Conservation (phyloP, 2,797 vertebrate species). For the Dipus sagitta region DNA sequence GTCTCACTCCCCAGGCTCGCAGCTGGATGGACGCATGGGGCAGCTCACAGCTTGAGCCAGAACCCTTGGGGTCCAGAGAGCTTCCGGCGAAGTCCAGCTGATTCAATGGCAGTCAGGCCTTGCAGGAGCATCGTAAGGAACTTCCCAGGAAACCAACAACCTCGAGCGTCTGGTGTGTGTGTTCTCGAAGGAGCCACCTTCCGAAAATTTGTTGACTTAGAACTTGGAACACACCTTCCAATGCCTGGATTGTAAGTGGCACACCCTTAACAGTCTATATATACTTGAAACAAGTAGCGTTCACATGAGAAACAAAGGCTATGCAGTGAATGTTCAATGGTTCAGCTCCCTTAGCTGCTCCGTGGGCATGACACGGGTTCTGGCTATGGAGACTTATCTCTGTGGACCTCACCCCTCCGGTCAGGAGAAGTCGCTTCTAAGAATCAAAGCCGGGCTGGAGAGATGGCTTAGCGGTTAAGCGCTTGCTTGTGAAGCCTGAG, state of each 20-base stretch:
- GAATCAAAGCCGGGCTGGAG: not conserved
- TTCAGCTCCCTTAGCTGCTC: not conserved
- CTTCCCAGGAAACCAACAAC: not conserved
- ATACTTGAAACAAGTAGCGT: not conserved
- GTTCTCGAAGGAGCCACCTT: not conserved
- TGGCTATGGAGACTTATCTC: not conserved
- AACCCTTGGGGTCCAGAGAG: not conserved
- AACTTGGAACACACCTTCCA: not conserved
- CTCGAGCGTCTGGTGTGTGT: not conserved
- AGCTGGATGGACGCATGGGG: not conserved
- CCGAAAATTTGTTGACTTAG: not conserved
- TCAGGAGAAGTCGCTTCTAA: not conserved
- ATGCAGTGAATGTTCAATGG: too few relatives aligned
- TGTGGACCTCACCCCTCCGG: not conserved
- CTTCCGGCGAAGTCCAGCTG: not conserved
- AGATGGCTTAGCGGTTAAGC: too few relatives aligned
- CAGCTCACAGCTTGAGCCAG: not conserved
- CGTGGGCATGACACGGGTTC: accelerated
- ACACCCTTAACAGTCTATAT: not conserved
- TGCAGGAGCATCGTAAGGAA: not conserved
- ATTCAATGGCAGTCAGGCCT: not conserved
- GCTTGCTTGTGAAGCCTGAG: too few relatives aligned
- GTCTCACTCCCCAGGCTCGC: too few relatives aligned
- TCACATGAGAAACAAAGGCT: not conserved
- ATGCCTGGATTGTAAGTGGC: not conserved